Base-by-base conservation (phyloP, 2,113 vertebrate species). In the Anhinga anhinga region DNA sequence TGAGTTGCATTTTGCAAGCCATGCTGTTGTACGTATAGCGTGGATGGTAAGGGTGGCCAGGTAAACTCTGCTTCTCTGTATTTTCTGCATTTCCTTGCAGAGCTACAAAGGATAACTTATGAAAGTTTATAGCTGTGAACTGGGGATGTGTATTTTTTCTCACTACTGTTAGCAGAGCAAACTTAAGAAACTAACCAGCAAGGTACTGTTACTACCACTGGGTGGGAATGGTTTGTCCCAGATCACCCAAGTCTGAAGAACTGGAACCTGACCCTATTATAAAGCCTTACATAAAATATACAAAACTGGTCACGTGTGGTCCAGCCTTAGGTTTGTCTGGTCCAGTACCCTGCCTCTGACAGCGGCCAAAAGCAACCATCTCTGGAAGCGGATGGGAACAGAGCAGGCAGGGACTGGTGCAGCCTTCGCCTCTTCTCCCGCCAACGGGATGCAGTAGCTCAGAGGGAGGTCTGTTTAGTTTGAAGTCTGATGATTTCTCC, bases 341-440 rank as follows among this genome's bases (percentile, higher is more conserved):
- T 15, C 17, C 27, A 32, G 9, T 71, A 13, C 12, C 10, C 36
- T 17, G 14, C 9, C 7, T 23, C 0, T 77, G 63, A 18, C 32
- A 61, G 32, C 10, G 61, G 13, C 16, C 55, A 65, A 27, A 2
- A 44, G 44, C 49, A 30, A 38, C 7, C 5, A 15, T 52, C 47
- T 58, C 32, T 49, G 77, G 10, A 29, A 9, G 3, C 1, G 6
- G 30, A 8, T 27, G 27, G 44, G 17, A 59, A 20, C 0, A 0
- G 53, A 52, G 50, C 34, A 59, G 32, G 18, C 15, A 40, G 0
- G 2, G 26, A 15, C 9, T 30, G 40, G 7, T 50, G 50, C 13
- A 17, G 49, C 49, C 29, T 72, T 30, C 29, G 23, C 12, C 47
- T 47, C 2, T 47, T 47, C 25, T 52, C 21, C 29, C 20, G 81